Conservation (phyloP, 2,113 vertebrate genomes). For the Nesogale talazaci region DNA sequence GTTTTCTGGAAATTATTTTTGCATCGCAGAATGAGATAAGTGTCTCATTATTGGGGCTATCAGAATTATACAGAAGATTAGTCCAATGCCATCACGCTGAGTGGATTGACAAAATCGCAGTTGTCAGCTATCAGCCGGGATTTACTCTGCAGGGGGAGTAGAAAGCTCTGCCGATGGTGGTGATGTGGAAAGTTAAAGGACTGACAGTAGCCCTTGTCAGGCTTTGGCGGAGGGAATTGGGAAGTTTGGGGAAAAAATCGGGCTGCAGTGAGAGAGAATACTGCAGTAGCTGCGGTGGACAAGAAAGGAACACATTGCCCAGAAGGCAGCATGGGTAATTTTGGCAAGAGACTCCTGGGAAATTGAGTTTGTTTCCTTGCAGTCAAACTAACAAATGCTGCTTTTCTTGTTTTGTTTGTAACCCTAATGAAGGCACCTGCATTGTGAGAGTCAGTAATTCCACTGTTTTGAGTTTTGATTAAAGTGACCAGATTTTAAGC, state of each 20-base stretch:
- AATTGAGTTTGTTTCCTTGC: background rate
- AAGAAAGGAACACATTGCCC: background rate
- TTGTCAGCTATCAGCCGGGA: background rate
- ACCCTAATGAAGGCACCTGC: conserved; percentile 11
- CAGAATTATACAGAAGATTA: background rate
- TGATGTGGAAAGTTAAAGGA: background rate
- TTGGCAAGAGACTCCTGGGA: conserved; percentile 21
- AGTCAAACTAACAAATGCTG: conserved; percentile 21
- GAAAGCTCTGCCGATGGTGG: background rate
- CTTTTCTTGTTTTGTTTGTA: background rate
- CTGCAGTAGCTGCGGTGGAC: background rate
- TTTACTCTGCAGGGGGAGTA: background rate
- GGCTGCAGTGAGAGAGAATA: background rate
- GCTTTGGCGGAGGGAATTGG: background rate
- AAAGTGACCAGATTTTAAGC: no score
- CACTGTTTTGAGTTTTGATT: conserved; percentile 6
- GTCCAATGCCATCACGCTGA: background rate
- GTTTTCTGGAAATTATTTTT: conserved; percentile 33
- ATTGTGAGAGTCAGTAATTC: conserved; percentile 1
- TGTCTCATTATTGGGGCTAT: conserved; percentile 27
- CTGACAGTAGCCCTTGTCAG: background rate
- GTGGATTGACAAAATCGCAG: background rate
- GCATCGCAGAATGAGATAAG: background rate
- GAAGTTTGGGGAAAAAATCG: background rate
- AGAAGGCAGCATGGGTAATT: background rate